A percentile compares a stretch with the other conserved stretches of the same genome.
These are phyloP conservation scores for Hippocampus mohnikei DNA, from an alignment of 2,113 vertebrate genomes.

Conservation along the genomic window DNA sequence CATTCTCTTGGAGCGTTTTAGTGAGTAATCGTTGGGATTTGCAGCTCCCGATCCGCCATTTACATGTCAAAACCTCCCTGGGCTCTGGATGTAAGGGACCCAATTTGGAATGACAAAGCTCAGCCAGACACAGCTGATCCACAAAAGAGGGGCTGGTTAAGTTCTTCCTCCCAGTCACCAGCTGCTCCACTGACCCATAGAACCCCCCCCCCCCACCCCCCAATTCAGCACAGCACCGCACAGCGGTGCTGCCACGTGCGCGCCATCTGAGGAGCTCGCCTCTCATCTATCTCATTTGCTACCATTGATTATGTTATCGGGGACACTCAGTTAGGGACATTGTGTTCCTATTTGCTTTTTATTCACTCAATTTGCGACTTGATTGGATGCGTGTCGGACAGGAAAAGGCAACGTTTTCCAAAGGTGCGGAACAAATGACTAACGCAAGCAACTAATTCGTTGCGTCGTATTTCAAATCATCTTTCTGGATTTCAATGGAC, in stretches of 20 bases:
- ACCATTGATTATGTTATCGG: conserved; percentile 4
- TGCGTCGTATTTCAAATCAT: no score
- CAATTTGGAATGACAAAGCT: conserved; percentile 77
- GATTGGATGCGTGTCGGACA: not conserved
- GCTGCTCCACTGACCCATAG: conserved; percentile 74
- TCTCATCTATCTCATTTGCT: conserved; percentile 24
- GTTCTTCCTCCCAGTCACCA: conserved; percentile 73
- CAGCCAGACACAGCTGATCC: conserved; percentile 72
- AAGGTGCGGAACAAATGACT: not conserved
- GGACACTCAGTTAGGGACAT: not conserved
- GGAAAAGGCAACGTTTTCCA: not conserved
- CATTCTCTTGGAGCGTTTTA: conserved; percentile 48
- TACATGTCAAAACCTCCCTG: conserved; percentile 75
- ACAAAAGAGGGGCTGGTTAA: conserved; percentile 77
- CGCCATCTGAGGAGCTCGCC: conserved; percentile 27
- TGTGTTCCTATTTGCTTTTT: conserved; percentile 1
- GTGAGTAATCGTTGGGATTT: conserved; percentile 58
- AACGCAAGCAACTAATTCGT: not conserved
- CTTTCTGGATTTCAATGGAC: no score
- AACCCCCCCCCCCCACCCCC: conserved; percentile 34
- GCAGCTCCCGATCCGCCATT: conserved; percentile 55
- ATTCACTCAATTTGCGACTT: conserved; percentile 11
- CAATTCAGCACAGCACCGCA: conserved; percentile 46
- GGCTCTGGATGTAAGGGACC: conserved; percentile 63
- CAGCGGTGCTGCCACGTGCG: conserved; percentile 34